Conservation (phyloP, 53 echinoderm and acorn worm species). For the Zoroaster sp. region DNA sequence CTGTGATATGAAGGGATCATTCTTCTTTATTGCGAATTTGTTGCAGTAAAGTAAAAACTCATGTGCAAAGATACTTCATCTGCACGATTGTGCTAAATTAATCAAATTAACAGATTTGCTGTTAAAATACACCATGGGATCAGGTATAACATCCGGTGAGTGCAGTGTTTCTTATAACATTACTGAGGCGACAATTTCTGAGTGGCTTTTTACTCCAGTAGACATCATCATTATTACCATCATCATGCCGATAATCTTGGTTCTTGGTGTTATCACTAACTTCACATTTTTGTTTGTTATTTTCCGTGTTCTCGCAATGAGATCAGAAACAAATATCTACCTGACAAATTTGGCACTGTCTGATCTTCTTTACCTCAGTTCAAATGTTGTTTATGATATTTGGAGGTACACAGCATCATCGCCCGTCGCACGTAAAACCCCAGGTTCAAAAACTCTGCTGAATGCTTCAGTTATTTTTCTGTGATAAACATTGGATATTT, state of each 20-base stretch:
- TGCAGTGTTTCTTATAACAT: no score
- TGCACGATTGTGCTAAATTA: no score
- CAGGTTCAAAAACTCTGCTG: neutral
- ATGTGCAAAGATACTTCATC: no score
- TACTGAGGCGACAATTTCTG: no score
- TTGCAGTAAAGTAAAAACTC: no score
- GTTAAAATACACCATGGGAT: no score
- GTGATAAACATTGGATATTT: neutral
- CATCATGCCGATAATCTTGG: neutral
- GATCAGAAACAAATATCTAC: neutral
- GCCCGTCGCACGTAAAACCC: neutral
- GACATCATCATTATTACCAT: neutral
- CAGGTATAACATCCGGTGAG: no score
- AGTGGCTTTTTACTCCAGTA: neutral
- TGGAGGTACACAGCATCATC: neutral
- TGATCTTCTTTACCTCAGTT: neutral
- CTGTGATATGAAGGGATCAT: no score
- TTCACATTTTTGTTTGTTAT: neutral
- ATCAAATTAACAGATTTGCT: no score
- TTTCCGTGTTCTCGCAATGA: neutral
- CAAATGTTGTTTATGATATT: neutral
- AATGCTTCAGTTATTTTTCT: neutral
- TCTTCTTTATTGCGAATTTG: no score
- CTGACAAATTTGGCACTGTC: neutral
- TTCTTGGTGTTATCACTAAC: neutral